Conservation (phyloP, 92 coral and sea anemone species). For the Diadumene lineata region DNA sequence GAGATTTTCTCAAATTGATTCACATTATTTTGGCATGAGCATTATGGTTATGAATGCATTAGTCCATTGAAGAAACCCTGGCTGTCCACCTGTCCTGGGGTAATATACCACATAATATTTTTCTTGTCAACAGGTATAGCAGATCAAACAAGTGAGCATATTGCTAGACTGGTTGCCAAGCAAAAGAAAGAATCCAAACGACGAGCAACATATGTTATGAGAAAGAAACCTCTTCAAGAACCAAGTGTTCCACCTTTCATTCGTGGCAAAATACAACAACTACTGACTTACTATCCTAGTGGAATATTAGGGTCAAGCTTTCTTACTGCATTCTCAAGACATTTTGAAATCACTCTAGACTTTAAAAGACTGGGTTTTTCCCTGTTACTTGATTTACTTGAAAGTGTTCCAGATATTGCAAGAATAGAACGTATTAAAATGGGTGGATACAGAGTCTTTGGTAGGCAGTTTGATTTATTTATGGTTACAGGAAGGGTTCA, state of each 20-base stretch:
- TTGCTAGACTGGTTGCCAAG: slow-evolving; percentile 85
- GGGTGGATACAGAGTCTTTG: slow-evolving; percentile 65
- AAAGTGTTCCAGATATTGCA: slow-evolving; percentile 64
- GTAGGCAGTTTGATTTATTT: slow-evolving; percentile 21
- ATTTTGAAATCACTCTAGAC: slow-evolving; percentile 68
- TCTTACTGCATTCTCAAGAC: slow-evolving; percentile 58
- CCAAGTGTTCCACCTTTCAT: slow-evolving; percentile 73
- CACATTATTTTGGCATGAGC: no score
- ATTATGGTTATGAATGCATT: no score
- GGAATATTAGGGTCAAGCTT: slow-evolving; percentile 83
- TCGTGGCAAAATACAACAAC: slow-evolving; percentile 70
- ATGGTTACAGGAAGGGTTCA: no score
- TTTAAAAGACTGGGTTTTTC: slow-evolving; percentile 66
- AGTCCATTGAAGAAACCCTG: no score
- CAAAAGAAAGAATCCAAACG: slow-evolving; percentile 72
- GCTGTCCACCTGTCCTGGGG: no score
- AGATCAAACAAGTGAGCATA: slow-evolving; percentile 84
- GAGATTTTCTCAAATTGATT: no score
- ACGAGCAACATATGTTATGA: slow-evolving; percentile 68
- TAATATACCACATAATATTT: no score
- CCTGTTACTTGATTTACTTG: slow-evolving; percentile 63
- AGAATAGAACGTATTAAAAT: slow-evolving; percentile 57
- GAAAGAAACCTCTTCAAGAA: slow-evolving; percentile 48
- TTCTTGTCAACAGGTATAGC: slow-evolving; percentile 66
- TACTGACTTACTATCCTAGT: slow-evolving; percentile 69